Base-by-base conservation (phyloP, 2,888 invertebrate genomes). In the Euclidia mi region DNA sequence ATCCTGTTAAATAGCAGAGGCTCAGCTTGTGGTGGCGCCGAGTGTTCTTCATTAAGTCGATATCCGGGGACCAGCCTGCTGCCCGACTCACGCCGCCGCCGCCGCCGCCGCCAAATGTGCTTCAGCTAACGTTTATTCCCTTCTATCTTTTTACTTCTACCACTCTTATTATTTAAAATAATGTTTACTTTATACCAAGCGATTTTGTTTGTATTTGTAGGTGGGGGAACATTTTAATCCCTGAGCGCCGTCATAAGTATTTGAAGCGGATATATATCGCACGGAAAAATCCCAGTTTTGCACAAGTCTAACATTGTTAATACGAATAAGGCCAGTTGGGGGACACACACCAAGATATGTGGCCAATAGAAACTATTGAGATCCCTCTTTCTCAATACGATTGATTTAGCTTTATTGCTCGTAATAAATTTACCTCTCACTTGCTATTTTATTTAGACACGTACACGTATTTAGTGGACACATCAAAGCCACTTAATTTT, bases 321-420 rank as follows among this genome's bases (percentile, higher is more conserved):
- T 75, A 80, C 56, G 78, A 80, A 81, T 78, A 75, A 82, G 81
- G 71, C 72, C 72, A 69, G 72, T 75, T 62, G 78, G 75, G 75
- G 77, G 78, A 72, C 64, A 67, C 72, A 71, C 67, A 71, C 70
- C 66, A 70, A 78, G 74, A 80, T 82, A 82, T 76, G 76, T 81
- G 83, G 79, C 81, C 84, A 87, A 87, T 86, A 83, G 82, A 83
- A 82, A 78, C 76, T 81, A 77, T 76, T 66, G 79, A 79, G 80
- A 79, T 82, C 85, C 83, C 85, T 82, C 79, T 78, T 70, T 78
- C 76, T 75, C 81, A 76, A 81, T 81, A 64, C 86, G 85, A 90
- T 91, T 91, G 90, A 91, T 90, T 91, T 88, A 88, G 87, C 81
- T 91, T 91, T 92, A 92, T 90, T 86, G 86, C 84, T 74, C 50